Evolutionary conservation across 2,888 invertebrate genomes (phyloP), one percentile per base, ranked within the genome.

Genomic region (Tribolium freemani): DNA sequence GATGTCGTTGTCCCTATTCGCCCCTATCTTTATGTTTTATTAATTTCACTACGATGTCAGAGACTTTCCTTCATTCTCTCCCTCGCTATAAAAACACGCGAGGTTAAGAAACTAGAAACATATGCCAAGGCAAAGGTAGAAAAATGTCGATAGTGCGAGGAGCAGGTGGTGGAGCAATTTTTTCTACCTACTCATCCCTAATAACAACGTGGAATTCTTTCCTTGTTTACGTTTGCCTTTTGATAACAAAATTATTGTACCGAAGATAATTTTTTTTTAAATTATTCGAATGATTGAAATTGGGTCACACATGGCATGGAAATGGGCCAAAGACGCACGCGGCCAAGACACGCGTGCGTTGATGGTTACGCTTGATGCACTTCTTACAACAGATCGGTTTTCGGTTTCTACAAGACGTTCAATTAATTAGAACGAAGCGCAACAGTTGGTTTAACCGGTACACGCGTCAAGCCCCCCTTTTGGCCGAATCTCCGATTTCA

Each of bases 401-500:
- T 80, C 83, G 80, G 82, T 83, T 83, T 77, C 77, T 77, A 75
- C 74, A 77, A 79, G 78, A 78, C 76, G 71, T 77, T 78, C 77
- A 78, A 77, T 79, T 80, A 77, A 79, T 78, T 77, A 76, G 74
- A 71, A 74, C 74, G 69, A 76, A 74, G 71, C 50, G 66, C 78
- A 79, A 79, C 84, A 83, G 82, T 84, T 84, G 83, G 83, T 75
- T 48, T 73, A 76, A 78, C 83, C 82, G 79, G 83, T 83, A 81
- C 61, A 44, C 44, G 45, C 21, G 44, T 10, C 53, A 21, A 45
- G 4, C 26, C 16, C 21, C 8, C n/a, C 11, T 11, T 30, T 26
- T 6, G 11, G 48, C 13, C 48, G 6, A 48, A 26, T 26, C 26
- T 26, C 26, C 26, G 26, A 26, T 5, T 26, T 54, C 21, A 21